phyloP scores from a whole-genome alignment of 2,113 vertebrate species.

The Neogale vison region DNA sequence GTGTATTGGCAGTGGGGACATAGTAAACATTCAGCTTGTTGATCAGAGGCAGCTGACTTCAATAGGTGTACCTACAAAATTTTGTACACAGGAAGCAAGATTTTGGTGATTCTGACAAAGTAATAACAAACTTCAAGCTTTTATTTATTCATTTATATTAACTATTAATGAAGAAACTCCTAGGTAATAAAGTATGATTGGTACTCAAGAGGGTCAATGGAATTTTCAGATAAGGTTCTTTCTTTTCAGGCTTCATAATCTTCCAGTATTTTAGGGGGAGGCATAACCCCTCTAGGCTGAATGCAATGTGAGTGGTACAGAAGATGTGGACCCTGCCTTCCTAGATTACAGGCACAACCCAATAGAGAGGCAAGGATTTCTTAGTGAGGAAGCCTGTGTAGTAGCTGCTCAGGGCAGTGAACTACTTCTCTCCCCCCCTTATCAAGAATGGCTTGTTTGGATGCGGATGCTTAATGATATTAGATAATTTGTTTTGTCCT shows the following conservation, averaged over 20 bases:
- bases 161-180: not conserved
- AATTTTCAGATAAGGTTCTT: slow-evolving; percentile 3
- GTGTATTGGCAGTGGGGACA: not conserved
- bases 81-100: not conserved
- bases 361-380: not conserved
- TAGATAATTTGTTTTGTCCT: not conserved
- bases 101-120: not conserved
- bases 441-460: not conserved
- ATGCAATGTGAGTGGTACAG: not conserved
- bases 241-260: not conserved
- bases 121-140: not conserved
- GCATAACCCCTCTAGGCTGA: not conserved
- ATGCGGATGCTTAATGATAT: not conserved
- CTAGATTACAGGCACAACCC: not conserved
- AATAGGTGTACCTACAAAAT: not conserved
- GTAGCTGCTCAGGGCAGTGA: not conserved
- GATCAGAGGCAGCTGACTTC: not conserved
- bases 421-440: not conserved
- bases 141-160: not conserved
- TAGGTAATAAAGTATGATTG: not conserved
- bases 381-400: not conserved
- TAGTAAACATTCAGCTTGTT: not conserved
- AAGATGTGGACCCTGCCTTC: not conserved
- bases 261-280: not conserved
- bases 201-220: not conserved